A percentile compares a stretch with the other conserved stretches of the same genome.
Evolutionary conservation across 2,797 vertebrate genomes (phyloP).

Genomic region (Otus scops): DNA sequence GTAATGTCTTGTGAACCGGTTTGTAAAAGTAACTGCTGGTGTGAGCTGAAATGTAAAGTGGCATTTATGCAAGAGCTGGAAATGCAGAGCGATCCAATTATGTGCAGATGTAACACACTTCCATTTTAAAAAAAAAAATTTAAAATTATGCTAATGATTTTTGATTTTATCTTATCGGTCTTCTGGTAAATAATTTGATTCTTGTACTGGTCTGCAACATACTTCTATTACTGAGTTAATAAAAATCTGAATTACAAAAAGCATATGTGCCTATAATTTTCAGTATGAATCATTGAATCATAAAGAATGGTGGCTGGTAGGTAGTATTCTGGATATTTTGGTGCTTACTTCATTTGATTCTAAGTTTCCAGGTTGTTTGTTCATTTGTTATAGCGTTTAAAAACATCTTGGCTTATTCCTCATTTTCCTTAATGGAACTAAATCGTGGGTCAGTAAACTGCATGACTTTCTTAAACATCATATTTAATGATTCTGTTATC

Average conservation of each 20-base stretch:
- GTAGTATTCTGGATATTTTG: background rate
- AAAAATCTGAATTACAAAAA: background rate
- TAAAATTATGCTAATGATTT: background rate
- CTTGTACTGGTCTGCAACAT: background rate
- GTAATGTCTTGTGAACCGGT: background rate
- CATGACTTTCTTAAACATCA: background rate
- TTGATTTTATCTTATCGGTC: background rate
- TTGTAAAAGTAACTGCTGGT: background rate
- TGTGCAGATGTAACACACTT: background rate
- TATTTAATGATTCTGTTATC: background rate
- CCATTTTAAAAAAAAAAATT: background rate
- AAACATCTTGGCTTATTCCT: background rate
- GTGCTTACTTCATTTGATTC: background rate
- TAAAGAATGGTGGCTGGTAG: background rate
- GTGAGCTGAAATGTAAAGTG: background rate
- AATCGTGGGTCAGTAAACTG: background rate
- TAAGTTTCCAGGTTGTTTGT: constrained; percentile 7
- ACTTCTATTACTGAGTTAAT: background rate
- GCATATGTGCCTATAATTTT: background rate
- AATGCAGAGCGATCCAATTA: background rate
- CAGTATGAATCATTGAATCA: background rate
- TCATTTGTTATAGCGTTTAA: background rate
- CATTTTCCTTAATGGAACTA: background rate
- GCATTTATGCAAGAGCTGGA: constrained; percentile 19
- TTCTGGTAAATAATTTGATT: background rate